Percentiles rank a stretch among this genome's conserved stretches.
These are phyloP conservation scores for Menidia menidia DNA, from an alignment of 2,797 vertebrate genomes.

Conservation along the genomic window DNA sequence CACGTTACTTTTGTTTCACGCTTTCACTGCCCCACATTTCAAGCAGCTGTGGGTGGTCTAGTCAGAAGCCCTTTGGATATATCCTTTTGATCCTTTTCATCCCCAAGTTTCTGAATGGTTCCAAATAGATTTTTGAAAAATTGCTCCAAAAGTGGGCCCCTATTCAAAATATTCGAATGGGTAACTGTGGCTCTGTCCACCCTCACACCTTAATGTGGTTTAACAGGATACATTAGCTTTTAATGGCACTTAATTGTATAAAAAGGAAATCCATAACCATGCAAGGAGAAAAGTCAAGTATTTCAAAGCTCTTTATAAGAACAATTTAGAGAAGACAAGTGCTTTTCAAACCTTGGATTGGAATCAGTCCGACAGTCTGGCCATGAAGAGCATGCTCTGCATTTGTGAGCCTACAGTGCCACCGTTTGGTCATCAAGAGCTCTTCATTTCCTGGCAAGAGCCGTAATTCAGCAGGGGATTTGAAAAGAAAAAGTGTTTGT, in stretches of 20 bases:
- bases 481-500: constrained; percentile 39
- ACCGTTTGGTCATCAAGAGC: constrained; percentile 73
- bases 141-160: constrained; percentile 42
- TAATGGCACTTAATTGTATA: constrained; percentile 86
- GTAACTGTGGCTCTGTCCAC: constrained; percentile 63
- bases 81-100: constrained; percentile 68
- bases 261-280: constrained; percentile 87
- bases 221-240: constrained; percentile 84
- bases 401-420: constrained; percentile 84
- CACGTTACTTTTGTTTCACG: constrained; percentile 46
- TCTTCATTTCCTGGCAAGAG: constrained; percentile 16
- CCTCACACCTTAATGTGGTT: constrained; percentile 77
- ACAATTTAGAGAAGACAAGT: constrained; percentile 88
- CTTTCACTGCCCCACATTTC: constrained; percentile 41
- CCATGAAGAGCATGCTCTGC: constrained; percentile 20
- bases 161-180: constrained; percentile 53
- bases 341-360: constrained; percentile 87
- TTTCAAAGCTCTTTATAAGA: constrained; percentile 87
- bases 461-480: constrained; percentile 12
- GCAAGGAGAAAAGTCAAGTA: constrained; percentile 89
- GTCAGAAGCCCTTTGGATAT: constrained; percentile 47
- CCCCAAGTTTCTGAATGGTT: constrained; percentile 63
- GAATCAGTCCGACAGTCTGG: constrained; percentile 72
- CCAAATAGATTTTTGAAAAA: constrained; percentile 66
- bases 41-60: constrained; percentile 64